Base-by-base conservation (phyloP, 2,113 vertebrate genomes). In the Tachysurus vachellii region DNA sequence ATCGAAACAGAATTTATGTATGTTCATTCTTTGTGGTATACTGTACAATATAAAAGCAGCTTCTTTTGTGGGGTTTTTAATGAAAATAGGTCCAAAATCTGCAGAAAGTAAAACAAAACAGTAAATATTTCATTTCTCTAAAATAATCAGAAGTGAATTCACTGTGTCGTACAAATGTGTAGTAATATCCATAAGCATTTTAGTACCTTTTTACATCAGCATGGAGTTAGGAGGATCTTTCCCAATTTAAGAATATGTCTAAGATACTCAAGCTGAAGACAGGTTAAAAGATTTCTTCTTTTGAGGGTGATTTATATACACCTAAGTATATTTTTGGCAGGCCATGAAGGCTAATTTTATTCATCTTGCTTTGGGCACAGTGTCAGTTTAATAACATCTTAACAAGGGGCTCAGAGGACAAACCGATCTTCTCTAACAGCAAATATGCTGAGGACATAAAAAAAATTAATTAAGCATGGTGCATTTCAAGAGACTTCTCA, bases 311-410 rank as follows among this genome's bases (percentile, higher is more conserved):
- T 79, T 64, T 79, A 79, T 17, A 42, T 54, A 79, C 75, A 79
- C 75, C 59, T 80, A 79, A 54, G 59, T 42, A 50, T 76, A 50
- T 21, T 79, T 86, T 36, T 66, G 75, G 47, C 75, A 86, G 31
- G 61, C 61, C 31, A 68, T 54, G 19, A 80, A 68, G 61, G 5
- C 47, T 56, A 50, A 53, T 68, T 85, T 19, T 77, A 23, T 77
- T 50, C 13, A 64, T 21, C 42, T 80, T 26, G 47, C 59, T 86
- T 80, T 66, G 19, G 59, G 73, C 73, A 85, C 61, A 79, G 64
- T 85, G 50, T 86, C 61, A 68, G 59, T 86, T 86, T 86, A 86
- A 66, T 86, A 80, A 56, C 50, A 68, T 80, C 28, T 66, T 86
- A 68, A 86, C 11, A 80, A 86, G 75, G 28, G 53, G 62, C 47